A percentile compares a stretch with the other conserved stretches of the same genome.
These are phyloP conservation scores for Yponomeuta cagnagella DNA, from an alignment of 2,888 invertebrate species.

Conservation along the genomic window DNA sequence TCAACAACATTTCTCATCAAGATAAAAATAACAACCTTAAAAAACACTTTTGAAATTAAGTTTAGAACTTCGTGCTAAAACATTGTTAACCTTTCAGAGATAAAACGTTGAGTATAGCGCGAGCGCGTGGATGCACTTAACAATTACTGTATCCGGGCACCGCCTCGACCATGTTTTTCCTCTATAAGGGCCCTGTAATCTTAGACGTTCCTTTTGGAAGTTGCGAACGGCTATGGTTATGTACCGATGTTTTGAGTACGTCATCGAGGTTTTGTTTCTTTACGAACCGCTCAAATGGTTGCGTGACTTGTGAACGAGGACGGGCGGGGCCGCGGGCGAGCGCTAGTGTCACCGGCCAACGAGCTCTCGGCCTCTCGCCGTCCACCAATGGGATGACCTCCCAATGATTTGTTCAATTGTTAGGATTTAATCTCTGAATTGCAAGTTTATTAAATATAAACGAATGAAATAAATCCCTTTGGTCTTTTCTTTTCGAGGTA, in stretches of 20 bases:
- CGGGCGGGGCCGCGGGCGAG: background rate
- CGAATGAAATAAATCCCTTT: slow-evolving; percentile 53
- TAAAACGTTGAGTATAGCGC: slow-evolving; percentile 50
- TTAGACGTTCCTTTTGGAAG: slow-evolving; percentile 49
- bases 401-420: slow-evolving; percentile 71
- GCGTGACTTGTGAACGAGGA: slow-evolving; percentile 24
- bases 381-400: slow-evolving; percentile 52
- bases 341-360: background rate
- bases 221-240: slow-evolving; percentile 43
- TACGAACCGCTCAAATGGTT: slow-evolving; percentile 7
- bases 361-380: slow-evolving; percentile 40
- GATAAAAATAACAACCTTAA: background rate
- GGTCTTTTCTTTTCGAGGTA: slow-evolving; percentile 34
- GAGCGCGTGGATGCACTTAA: slow-evolving; percentile 58
- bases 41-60: background rate
- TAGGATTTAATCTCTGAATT: slow-evolving; percentile 75
- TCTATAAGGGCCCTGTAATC: slow-evolving; percentile 49
- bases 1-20: background rate
- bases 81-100: slow-evolving; percentile 58
- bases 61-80: slow-evolving; percentile 19
- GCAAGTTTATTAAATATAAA: slow-evolving; percentile 77
- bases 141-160: slow-evolving; percentile 55
- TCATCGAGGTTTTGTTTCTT: slow-evolving; percentile 1
- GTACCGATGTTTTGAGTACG: slow-evolving; percentile 2
- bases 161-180: slow-evolving; percentile 56